These are phyloP conservation scores for Myopa tessellatipennis DNA, from an alignment of 2,888 invertebrate genomes.

Conservation along the genomic window DNA sequence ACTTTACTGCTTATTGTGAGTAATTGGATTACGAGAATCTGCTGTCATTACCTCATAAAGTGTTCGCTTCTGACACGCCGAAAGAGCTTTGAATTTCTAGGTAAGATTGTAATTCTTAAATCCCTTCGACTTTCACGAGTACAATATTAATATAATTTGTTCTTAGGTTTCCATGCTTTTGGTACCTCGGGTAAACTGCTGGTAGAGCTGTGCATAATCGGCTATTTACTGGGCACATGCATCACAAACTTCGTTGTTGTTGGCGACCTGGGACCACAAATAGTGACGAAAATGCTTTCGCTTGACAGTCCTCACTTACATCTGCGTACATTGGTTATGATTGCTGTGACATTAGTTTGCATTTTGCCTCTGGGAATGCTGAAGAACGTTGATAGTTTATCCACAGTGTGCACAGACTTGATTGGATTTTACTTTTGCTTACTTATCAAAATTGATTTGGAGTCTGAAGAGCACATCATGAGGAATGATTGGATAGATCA, in stretches of 20 bases:
- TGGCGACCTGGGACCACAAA: constrained; percentile 94
- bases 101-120: constrained; percentile 66
- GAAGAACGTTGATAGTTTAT: constrained; percentile 89
- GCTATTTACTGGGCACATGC: constrained; percentile 93
- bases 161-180: constrained; percentile 87
- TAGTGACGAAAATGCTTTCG: constrained; percentile 82
- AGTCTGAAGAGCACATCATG: constrained; percentile 81
- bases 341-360: constrained; percentile 80
- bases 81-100: constrained; percentile 89
- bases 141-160: constrained; percentile 46
- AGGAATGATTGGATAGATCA: constrained; percentile 79
- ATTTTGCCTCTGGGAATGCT: constrained; percentile 90
- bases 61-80: constrained; percentile 88
- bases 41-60: constrained; percentile 92
- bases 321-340: constrained; percentile 76
- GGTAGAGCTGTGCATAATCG: constrained; percentile 92
- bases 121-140: too few relatives aligned
- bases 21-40: constrained; percentile 86
- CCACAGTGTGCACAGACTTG: constrained; percentile 87
- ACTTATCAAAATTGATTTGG: constrained; percentile 84
- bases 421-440: constrained; percentile 92
- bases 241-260: constrained; percentile 98
- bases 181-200: constrained; percentile 89
- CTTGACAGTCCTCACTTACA: constrained; percentile 76
- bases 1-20: constrained; percentile 83